Evolutionary conservation across 1,140 invertebrate species (phyloP).

Genomic region (Neodiprion fabricii): DNA sequence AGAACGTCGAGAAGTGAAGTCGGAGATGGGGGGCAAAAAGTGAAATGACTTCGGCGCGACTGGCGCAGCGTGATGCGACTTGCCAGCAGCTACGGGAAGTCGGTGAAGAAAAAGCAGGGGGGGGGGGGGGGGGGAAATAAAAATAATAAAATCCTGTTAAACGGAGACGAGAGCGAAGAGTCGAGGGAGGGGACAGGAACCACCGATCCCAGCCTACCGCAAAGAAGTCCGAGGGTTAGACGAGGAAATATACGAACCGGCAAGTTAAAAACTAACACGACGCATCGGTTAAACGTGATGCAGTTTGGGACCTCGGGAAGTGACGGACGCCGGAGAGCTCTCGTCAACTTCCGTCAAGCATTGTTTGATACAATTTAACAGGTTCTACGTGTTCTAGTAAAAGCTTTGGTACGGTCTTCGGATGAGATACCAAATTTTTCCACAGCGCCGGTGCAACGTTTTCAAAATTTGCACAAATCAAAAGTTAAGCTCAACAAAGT

Average conservation of each 20-base stretch:
- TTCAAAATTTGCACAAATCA: too few relatives aligned
- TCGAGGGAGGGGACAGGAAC: not conserved
- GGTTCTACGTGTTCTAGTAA: not conserved
- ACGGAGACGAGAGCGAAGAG: slow-evolving; percentile 28
- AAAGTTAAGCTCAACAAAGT: too few relatives aligned
- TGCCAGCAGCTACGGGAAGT: slow-evolving; percentile 19
- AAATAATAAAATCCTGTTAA: slow-evolving; percentile 34
- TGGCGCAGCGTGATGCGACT: not conserved
- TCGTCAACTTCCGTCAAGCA: not conserved
- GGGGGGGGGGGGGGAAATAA: slow-evolving; percentile 16
- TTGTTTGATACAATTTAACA: not conserved
- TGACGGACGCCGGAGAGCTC: not conserved
- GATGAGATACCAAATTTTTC: too few relatives aligned
- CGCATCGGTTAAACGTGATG: not conserved
- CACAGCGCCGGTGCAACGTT: too few relatives aligned
- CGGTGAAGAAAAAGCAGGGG: slow-evolving; percentile 26
- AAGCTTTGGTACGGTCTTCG: not conserved
- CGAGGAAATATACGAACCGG: not conserved
- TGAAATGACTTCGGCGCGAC: not conserved
- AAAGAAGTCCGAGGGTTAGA: not conserved
- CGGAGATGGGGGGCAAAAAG: slow-evolving; percentile 34
- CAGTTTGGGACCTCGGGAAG: not conserved
- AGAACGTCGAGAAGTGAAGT: slow-evolving; percentile 28
- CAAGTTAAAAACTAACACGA: not conserved
- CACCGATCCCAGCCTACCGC: not conserved